phyloP scores from a whole-genome alignment of 2,797 vertebrate species.

The Lacerta agilis region DNA sequence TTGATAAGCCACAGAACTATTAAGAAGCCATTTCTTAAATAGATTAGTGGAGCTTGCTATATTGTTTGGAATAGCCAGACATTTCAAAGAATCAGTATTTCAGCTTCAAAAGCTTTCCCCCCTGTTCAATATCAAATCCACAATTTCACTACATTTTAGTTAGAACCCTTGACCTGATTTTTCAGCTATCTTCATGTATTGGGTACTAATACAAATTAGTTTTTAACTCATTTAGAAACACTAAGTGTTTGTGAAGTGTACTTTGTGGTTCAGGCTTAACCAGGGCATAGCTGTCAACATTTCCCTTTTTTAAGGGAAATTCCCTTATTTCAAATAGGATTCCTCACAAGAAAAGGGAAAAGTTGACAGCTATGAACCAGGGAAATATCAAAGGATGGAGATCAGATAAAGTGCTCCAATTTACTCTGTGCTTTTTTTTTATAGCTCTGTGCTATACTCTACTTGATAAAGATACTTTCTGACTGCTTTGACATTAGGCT shows the following conservation, averaged over 20 bases:
- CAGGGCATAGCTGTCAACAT: too few relatives aligned
- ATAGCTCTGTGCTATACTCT: background rate
- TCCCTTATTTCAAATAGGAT: too few relatives aligned
- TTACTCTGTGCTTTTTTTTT: background rate
- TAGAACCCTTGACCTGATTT: background rate
- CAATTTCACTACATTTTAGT: background rate
- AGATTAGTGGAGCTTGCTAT: background rate
- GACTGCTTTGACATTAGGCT: background rate
- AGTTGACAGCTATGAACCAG: background rate
- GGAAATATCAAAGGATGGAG: background rate
- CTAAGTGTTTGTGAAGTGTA: background rate
- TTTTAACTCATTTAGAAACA: background rate
- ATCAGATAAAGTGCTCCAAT: background rate
- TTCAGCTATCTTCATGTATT: background rate
- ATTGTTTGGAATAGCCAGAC: conserved; percentile 8
- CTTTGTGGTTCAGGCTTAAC: background rate
- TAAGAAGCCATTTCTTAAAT: background rate
- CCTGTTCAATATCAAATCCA: background rate
- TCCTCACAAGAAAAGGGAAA: too few relatives aligned
- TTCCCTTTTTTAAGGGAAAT: too few relatives aligned
- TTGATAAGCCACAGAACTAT: background rate
- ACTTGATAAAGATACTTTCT: background rate
- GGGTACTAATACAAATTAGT: background rate
- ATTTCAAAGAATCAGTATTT: background rate
- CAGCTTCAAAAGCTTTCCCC: background rate